phyloP scores from a whole-genome alignment of 2,797 vertebrate genomes.

The Scleropages formosus region DNA sequence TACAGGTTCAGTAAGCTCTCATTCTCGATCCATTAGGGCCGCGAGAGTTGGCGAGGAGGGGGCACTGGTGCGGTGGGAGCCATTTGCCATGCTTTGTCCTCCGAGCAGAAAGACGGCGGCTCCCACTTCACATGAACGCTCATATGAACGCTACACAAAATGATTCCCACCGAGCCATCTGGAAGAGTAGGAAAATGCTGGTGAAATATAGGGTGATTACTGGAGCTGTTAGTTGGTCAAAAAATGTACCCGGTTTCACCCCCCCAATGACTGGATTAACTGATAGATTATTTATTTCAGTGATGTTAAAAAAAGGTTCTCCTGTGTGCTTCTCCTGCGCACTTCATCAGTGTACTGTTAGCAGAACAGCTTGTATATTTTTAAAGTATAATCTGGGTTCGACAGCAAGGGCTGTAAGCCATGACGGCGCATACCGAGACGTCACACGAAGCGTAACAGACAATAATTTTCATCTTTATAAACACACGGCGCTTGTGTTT shows the following conservation, averaged over 20 bases:
- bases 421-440: too few relatives aligned
- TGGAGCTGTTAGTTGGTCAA: background rate
- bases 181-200: too few relatives aligned
- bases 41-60: constrained; percentile 54
- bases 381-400: too few relatives aligned
- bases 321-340: too few relatives aligned
- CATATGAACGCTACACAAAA: background rate
- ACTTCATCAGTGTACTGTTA: too few relatives aligned
- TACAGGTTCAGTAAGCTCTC: constrained; percentile 86
- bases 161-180: background rate
- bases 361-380: too few relatives aligned
- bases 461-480: too few relatives aligned
- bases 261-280: background rate
- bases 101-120: constrained; percentile 60
- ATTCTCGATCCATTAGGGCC: constrained; percentile 80
- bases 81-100: constrained; percentile 76
- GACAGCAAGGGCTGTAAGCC: too few relatives aligned
- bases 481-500: too few relatives aligned
- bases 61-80: constrained; percentile 59
- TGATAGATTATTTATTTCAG: background rate
- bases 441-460: too few relatives aligned
- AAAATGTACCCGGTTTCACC: background rate
- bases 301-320: background rate
- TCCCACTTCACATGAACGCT: background rate
- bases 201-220: too few relatives aligned